Evolutionary conservation across 1,140 invertebrate species (phyloP).

Genomic region (Polypedilum vanderplanki): DNA sequence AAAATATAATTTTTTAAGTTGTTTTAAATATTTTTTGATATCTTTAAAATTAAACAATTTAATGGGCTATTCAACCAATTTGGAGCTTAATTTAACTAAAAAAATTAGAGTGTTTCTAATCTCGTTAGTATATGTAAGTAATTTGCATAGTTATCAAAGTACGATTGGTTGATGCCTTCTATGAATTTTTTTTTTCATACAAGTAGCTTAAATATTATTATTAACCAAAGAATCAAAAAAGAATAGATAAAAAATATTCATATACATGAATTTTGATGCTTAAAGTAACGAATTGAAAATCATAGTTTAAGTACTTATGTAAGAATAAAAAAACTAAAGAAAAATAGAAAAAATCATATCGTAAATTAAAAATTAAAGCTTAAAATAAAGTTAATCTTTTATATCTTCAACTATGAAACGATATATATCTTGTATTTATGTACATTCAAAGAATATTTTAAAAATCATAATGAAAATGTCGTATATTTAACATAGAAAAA

Average conservation of each 20-base stretch:
- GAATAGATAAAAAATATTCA: constrained; percentile 8
- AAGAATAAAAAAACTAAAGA: constrained; percentile 32
- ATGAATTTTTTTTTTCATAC: not conserved
- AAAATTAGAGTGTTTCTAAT: no score
- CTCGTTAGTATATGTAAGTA: not conserved
- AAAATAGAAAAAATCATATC: no score
- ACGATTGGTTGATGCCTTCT: not conserved
- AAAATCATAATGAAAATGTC: no score
- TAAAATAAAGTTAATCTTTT: no score
- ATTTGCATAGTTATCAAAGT: not conserved
- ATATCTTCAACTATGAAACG: no score
- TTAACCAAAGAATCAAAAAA: constrained; percentile 2
- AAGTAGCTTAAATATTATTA: not conserved
- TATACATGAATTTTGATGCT: constrained; percentile 1
- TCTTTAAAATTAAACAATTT: not conserved
- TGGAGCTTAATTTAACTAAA: not conserved
- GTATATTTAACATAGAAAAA: no score
- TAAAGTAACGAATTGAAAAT: constrained; percentile 28
- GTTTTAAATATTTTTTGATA: constrained; percentile 11
- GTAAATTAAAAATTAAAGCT: no score
- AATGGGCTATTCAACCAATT: not conserved
- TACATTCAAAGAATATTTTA: no score
- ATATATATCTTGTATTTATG: no score
- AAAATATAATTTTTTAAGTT: constrained; percentile 19
- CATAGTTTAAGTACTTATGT: constrained; percentile 29